Percentiles rank a stretch among this genome's conserved stretches.
Evolutionary conservation across 2,888 invertebrate species (phyloP).

Genomic region (Encarsia formosa): DNA sequence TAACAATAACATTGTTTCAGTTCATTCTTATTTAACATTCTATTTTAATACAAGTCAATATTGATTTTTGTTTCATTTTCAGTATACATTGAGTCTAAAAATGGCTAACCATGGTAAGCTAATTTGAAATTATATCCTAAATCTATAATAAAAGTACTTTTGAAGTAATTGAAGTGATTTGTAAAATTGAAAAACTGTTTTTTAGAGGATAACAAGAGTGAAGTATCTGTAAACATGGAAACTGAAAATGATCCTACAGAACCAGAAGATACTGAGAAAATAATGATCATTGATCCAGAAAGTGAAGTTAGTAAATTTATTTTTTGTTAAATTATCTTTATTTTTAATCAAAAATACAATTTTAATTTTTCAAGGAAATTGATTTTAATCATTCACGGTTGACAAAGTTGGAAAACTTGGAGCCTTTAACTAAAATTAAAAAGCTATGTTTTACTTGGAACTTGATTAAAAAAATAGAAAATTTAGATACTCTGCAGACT

Average conservation of each 20-base stretch:
- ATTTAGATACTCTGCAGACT: constrained; percentile 70
- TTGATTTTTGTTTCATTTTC: no score
- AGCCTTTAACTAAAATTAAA: constrained; percentile 70
- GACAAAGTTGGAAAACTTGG: constrained; percentile 78
- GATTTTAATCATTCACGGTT: constrained; percentile 89
- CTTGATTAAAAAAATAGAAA: constrained; percentile 90
- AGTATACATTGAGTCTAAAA: no score
- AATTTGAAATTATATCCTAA: no score
- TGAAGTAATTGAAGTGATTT: no score
- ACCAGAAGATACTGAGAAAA: constrained; percentile 55
- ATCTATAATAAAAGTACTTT: no score
- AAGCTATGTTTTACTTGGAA: constrained; percentile 90
- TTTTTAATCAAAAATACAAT: neutral
- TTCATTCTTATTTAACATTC: no score
- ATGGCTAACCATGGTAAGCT: no score
- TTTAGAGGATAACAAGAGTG: constrained; percentile 32
- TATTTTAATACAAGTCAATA: no score
- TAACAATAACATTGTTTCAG: no score
- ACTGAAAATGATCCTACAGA: constrained; percentile 35
- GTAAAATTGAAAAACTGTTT: constrained; percentile 4
- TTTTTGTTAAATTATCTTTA: neutral
- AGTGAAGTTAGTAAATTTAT: constrained; percentile 49
- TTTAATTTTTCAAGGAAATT: constrained; percentile 54
- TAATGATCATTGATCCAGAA: constrained; percentile 64
- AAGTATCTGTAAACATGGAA: constrained; percentile 37